Evolutionary conservation across 2,797 vertebrate species (phyloP).

Genomic region (Liparis tanakae): DNA sequence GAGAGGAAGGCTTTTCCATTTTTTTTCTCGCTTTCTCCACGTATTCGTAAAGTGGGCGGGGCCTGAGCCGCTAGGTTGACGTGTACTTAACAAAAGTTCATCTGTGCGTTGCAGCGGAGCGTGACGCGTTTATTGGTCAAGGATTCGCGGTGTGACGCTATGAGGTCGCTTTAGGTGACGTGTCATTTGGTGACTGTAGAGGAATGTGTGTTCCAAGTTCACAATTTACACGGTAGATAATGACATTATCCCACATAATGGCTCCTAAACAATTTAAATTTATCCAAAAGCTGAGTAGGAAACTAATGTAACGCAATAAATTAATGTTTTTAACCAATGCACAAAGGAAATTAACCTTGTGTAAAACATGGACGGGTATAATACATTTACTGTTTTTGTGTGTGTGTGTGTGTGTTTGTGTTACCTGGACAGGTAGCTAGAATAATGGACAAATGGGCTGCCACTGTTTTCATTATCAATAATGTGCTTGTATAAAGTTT

Average conservation of each 20-base stretch:
- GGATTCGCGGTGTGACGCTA: slow-evolving; percentile 41
- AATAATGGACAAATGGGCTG: background rate
- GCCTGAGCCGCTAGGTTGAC: slow-evolving; percentile 80
- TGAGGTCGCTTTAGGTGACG: slow-evolving; percentile 19
- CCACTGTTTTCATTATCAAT: background rate
- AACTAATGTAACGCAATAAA: background rate
- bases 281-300: background rate
- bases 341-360: background rate
- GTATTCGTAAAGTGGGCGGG: slow-evolving; percentile 65
- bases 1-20: background rate
- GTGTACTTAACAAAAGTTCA: slow-evolving; percentile 82
- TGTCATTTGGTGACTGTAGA: slow-evolving; percentile 16
- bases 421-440: background rate
- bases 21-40: slow-evolving; percentile 36
- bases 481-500: background rate
- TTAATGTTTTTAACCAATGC: background rate
- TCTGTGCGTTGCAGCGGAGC: slow-evolving; percentile 29
- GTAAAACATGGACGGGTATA: background rate
- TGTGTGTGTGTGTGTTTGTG: too few relatives aligned
- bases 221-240: background rate
- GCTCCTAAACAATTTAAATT: background rate
- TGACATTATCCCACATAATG: too few relatives aligned
- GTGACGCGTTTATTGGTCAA: slow-evolving; percentile 46
- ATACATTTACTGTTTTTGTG: background rate
- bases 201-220: background rate